phyloP scores from a whole-genome alignment of 1,140 invertebrate genomes.

The Rhysida immarginata region DNA sequence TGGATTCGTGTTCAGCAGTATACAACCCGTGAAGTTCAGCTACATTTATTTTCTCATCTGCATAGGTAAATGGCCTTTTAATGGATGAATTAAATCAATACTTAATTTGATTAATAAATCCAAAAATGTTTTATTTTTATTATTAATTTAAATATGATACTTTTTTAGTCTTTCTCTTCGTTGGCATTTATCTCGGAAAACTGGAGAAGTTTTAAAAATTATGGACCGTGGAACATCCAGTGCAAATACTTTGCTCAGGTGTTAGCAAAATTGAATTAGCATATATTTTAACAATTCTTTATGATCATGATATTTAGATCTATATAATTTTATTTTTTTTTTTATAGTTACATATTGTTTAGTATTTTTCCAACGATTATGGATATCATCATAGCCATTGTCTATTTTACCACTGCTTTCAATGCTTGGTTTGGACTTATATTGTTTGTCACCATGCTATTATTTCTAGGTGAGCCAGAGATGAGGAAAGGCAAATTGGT shows the following conservation, averaged over 20 bases:
- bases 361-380: constrained; percentile 75
- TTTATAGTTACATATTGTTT: constrained; percentile 37
- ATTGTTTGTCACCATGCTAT: constrained; percentile 75
- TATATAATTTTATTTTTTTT: no score
- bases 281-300: constrained; percentile 3
- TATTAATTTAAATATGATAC: no score
- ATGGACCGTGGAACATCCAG: constrained; percentile 93
- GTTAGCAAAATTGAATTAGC: constrained; percentile 22
- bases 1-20: constrained; percentile 95
- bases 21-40: constrained; percentile 76
- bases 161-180: constrained; percentile 28
- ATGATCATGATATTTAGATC: no score
- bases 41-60: constrained; percentile 66
- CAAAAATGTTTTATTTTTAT: not conserved
- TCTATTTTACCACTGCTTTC: constrained; percentile 73
- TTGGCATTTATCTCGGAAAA: constrained; percentile 87
- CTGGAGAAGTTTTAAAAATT: constrained; percentile 81
- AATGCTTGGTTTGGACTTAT: constrained; percentile 89
- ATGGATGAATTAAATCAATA: not conserved
- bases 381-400: constrained; percentile 82
- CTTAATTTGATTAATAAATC: no score
- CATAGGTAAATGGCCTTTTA: constrained; percentile 49
- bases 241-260: constrained; percentile 81
- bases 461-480: constrained; percentile 68
- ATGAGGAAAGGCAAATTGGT: no score